Evolutionary conservation across 2,888 invertebrate genomes (phyloP).

Genomic region (Zygothrica quintamaculata): DNA sequence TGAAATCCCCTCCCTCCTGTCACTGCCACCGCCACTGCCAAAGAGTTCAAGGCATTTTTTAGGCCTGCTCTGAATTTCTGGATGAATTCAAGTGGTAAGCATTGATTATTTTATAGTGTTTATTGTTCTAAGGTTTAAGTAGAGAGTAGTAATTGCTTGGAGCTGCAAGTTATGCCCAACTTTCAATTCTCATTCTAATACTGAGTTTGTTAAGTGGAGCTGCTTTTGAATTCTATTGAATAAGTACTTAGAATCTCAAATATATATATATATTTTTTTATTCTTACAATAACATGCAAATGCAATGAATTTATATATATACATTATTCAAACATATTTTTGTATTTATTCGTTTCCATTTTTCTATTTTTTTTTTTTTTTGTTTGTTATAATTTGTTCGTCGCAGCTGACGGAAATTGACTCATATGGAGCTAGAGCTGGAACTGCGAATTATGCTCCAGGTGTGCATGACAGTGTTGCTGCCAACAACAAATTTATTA

Average conservation of each 20-base stretch:
- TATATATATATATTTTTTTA: conserved; percentile 28
- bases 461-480: conserved; percentile 76
- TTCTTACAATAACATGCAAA: too few species aligned
- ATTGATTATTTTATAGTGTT: conserved; percentile 74
- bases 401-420: conserved; percentile 74
- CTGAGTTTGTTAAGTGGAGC: background rate
- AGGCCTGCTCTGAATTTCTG: conserved; percentile 14
- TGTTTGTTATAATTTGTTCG: conserved; percentile 52
- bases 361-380: conserved; percentile 33
- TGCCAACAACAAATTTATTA: conserved; percentile 79
- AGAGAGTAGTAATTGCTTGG: conserved; percentile 47
- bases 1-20: conserved; percentile 12
- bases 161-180: conserved; percentile 17
- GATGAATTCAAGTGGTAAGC: conserved; percentile 57
- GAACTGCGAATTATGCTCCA: conserved; percentile 77
- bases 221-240: conserved; percentile 15
- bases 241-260: conserved; percentile 37
- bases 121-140: conserved; percentile 74
- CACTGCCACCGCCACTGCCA: too few species aligned
- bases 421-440: conserved; percentile 38
- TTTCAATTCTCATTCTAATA: conserved; percentile 27
- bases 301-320: too few species aligned
- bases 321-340: conserved; percentile 17
- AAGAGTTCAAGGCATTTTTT: too few species aligned
- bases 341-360: too few species aligned